Evolutionary conservation across 2,888 invertebrate genomes (phyloP).

Genomic region (Drosophila tanythrix): DNA sequence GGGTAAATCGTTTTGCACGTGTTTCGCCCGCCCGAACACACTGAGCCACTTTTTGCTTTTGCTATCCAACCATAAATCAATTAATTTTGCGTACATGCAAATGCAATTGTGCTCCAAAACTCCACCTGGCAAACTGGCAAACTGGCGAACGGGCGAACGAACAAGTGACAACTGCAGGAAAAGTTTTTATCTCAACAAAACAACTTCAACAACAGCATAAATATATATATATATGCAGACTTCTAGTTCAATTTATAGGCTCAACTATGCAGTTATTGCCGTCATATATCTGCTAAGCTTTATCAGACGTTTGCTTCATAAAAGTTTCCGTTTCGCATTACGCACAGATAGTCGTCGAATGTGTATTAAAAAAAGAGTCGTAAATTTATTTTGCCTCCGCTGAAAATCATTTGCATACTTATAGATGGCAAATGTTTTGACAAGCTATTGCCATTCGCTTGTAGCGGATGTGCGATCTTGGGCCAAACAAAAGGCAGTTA

Average conservation of each 20-base stretch:
- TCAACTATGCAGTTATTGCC: constrained; percentile 43
- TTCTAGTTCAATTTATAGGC: constrained; percentile 56
- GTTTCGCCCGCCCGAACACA: constrained; percentile 21
- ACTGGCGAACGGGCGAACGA: constrained; percentile 22
- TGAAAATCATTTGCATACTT: constrained; percentile 70
- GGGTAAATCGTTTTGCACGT: constrained; percentile 59
- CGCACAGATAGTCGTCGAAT: constrained; percentile 37
- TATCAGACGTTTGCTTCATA: constrained; percentile 56
- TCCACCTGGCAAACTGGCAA: constrained; percentile 24
- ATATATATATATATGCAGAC: constrained; percentile 4
- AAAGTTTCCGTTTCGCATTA: constrained; percentile 72
- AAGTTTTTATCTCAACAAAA: constrained; percentile 34
- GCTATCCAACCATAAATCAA: constrained; percentile 74
- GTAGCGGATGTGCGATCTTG: constrained; percentile 50
- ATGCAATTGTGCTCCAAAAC: constrained; percentile 46
- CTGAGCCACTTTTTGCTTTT: constrained; percentile 49
- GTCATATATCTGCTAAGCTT: constrained; percentile 40
- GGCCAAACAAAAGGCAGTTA: constrained; percentile 39
- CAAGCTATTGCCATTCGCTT: constrained; percentile 31
- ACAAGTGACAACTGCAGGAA: constrained; percentile 44
- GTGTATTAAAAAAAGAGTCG: constrained; percentile 39
- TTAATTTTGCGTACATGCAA: constrained; percentile 67
- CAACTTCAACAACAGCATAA: constrained; percentile 5
- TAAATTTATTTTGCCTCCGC: constrained; percentile 58
- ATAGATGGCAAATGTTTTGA: constrained; percentile 75